Evolutionary conservation across 1,140 invertebrate genomes (phyloP).

Genomic region (Diachasma alloeum): DNA sequence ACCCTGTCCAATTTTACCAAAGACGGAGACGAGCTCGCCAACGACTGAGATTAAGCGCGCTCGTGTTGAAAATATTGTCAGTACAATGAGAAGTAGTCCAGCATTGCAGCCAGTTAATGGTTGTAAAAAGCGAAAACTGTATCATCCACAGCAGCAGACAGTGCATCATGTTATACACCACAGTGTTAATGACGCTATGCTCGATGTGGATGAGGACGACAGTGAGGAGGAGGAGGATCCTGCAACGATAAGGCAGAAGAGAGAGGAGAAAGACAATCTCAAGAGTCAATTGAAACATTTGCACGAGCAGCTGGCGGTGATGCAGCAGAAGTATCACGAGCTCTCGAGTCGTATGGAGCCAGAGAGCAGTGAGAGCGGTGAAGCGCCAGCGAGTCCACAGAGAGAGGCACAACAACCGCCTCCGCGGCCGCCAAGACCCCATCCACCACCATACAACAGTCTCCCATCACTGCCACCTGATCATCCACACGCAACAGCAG

Average conservation of each 20-base stretch:
- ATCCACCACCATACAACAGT: conserved; percentile 63
- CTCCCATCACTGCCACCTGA: conserved; percentile 68
- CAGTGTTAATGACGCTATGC: conserved; percentile 74
- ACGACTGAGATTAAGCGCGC: conserved; percentile 84
- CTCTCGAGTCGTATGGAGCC: conserved; percentile 85
- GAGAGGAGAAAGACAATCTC: conserved; percentile 83
- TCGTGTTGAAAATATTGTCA: conserved; percentile 93
- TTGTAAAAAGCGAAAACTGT: conserved; percentile 96
- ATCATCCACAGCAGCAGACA: conserved; percentile 91
- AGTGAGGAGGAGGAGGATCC: conserved; percentile 80
- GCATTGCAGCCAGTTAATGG: conserved; percentile 82
- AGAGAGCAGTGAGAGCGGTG: conserved; percentile 73
- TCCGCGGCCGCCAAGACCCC: conserved; percentile 69
- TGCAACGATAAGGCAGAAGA: conserved; percentile 78
- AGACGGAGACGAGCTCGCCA: conserved; percentile 58
- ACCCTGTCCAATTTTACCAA: conserved; percentile 58
- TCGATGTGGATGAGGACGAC: conserved; percentile 79
- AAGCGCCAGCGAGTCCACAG: conserved; percentile 68
- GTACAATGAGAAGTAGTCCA: conserved; percentile 87
- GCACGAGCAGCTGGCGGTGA: conserved; percentile 87
- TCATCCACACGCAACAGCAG: conserved; percentile 62
- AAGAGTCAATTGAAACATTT: conserved; percentile 85
- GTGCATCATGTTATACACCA: conserved; percentile 60
- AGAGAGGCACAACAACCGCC: conserved; percentile 62
- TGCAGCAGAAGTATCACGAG: conserved; percentile 91